Evolutionary conservation across 2,888 invertebrate genomes (phyloP).

Genomic region (Muschampia staudingeri): DNA sequence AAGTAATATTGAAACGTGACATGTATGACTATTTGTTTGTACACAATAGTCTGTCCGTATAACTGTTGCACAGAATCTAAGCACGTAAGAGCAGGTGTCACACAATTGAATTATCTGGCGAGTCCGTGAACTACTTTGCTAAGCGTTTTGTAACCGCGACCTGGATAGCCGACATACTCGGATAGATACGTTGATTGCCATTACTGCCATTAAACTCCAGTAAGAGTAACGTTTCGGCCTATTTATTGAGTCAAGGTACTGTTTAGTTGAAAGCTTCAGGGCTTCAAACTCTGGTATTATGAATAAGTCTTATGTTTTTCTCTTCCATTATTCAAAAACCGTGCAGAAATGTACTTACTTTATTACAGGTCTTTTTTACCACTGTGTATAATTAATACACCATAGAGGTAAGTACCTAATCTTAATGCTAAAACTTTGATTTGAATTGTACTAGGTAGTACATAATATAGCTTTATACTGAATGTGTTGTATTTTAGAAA

Average conservation of each 20-base stretch:
- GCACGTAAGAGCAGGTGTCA: slow-evolving; percentile 72
- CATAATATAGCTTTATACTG: too few species aligned
- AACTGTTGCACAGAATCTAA: slow-evolving; percentile 38
- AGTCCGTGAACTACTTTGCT: slow-evolving; percentile 88
- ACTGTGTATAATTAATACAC: too few species aligned
- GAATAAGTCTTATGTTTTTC: neutral
- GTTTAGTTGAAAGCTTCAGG: neutral
- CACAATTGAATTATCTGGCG: slow-evolving; percentile 82
- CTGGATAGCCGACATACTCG: slow-evolving; percentile 80
- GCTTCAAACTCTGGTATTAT: neutral
- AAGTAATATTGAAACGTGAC: slow-evolving; percentile 12
- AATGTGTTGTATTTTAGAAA: too few species aligned
- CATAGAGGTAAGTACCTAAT: too few species aligned
- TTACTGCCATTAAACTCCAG: slow-evolving; percentile 39
- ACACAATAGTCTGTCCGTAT: neutral
- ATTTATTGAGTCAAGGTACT: neutral
- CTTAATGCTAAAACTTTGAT: neutral
- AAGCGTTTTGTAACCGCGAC: slow-evolving; percentile 85
- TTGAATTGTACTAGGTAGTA: neutral
- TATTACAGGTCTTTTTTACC: too few species aligned
- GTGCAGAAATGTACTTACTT: too few species aligned
- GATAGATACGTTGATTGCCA: slow-evolving; percentile 64
- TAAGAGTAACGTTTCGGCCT: slow-evolving; percentile 28
- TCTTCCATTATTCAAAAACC: too few species aligned
- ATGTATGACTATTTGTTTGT: slow-evolving; percentile 39